Evolutionary conservation across 2,888 invertebrate genomes (phyloP).

Genomic region (Scrobipalpa atriplicella): DNA sequence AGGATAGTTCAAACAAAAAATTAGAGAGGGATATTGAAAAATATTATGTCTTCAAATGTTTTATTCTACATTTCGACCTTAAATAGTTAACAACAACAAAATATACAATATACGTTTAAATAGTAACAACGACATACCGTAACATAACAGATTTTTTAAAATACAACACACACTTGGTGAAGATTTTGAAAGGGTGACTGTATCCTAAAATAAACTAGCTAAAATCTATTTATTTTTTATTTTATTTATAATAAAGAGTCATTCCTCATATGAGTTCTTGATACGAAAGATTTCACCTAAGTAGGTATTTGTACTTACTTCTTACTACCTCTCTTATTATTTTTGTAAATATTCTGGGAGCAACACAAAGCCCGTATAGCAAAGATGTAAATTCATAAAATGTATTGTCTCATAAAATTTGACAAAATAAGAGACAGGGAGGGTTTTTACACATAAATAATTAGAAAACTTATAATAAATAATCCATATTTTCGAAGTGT

Average conservation of each 20-base stretch:
- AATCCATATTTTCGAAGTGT: no score
- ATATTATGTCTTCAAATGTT: constrained; percentile 57
- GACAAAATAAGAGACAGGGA: neutral
- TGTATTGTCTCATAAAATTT: neutral
- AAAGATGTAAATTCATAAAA: no score
- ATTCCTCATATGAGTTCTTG: no score
- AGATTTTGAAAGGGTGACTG: constrained; percentile 48
- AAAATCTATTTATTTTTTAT: neutral
- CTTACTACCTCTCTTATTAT: neutral
- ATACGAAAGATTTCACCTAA: no score
- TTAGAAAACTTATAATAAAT: no score
- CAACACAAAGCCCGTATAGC: no score
- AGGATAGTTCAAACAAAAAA: neutral
- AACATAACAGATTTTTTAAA: constrained; percentile 50
- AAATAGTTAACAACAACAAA: constrained; percentile 80
- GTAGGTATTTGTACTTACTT: no score
- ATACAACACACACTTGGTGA: constrained; percentile 50
- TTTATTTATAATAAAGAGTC: no score
- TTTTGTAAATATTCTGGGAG: neutral
- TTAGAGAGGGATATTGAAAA: neutral
- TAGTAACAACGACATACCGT: constrained; percentile 68
- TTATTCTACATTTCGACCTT: constrained; percentile 76
- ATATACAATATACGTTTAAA: constrained; percentile 73
- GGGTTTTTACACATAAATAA: neutral
- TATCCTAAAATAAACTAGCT: neutral